Evolutionary conservation across 2,888 invertebrate genomes (phyloP).

Genomic region (Stictocephala bisonia): DNA sequence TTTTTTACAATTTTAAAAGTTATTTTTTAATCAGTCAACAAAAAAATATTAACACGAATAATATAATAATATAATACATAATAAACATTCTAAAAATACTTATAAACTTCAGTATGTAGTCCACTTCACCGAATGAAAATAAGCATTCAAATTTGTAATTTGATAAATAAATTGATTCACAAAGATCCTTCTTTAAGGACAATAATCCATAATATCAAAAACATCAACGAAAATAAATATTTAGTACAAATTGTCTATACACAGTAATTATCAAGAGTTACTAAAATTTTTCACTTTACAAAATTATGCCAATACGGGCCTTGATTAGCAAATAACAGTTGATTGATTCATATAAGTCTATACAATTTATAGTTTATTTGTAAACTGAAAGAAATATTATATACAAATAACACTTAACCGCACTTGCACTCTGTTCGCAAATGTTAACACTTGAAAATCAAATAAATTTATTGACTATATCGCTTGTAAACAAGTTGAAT

Average conservation of each 20-base stretch:
- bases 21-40: constrained; percentile 44
- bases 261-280: constrained; percentile 22
- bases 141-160: constrained; percentile 35
- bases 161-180: constrained; percentile 29
- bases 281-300: constrained; percentile 40
- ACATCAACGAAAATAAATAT: constrained; percentile 41
- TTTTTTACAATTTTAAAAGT: constrained; percentile 45
- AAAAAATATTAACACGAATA: constrained; percentile 45
- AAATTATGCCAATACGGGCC: constrained; percentile 38
- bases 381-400: constrained; percentile 21
- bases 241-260: constrained; percentile 35
- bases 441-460: constrained; percentile 28
- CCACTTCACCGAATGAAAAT: constrained; percentile 28
- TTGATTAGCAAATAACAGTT: constrained; percentile 37
- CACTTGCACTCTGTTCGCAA: constrained; percentile 28
- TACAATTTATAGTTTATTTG: constrained; percentile 37
- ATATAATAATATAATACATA: constrained; percentile 45
- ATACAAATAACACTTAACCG: constrained; percentile 14
- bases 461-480: constrained; percentile 23
- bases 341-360: constrained; percentile 39
- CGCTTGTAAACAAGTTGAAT: constrained; percentile 27
- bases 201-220: constrained; percentile 37
- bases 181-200: constrained; percentile 24
- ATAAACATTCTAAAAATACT: constrained; percentile 18
- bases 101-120: constrained; percentile 3